These are phyloP conservation scores for Acropora yongei DNA, from an alignment of 64 coral and sea anemone species.

Conservation along the genomic window DNA sequence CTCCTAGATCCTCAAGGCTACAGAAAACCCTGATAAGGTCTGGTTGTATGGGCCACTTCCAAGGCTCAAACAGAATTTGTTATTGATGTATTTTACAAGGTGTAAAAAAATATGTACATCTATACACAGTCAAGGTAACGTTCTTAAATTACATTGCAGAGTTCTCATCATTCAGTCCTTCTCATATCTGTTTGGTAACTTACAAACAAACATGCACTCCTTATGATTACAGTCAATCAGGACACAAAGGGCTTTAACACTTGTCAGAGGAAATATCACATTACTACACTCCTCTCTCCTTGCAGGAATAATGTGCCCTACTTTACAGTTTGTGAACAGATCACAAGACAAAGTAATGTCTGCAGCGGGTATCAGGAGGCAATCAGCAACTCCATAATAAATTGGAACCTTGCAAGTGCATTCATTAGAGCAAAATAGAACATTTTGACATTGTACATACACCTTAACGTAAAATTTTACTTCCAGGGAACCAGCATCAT, in stretches of 20 bases:
- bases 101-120: too few species aligned
- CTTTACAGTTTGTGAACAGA: conserved; percentile 52
- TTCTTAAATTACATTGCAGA: too few species aligned
- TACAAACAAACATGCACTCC: conserved; percentile 58
- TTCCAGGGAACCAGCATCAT: conserved; percentile 44
- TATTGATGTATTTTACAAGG: too few species aligned
- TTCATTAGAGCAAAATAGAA: conserved; percentile 32
- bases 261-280: conserved; percentile 48
- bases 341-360: conserved; percentile 36
- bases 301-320: conserved; percentile 54
- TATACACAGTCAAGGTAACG: too few species aligned
- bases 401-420: conserved; percentile 55
- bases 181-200: conserved; percentile 65
- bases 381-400: conserved; percentile 74
- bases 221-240: conserved; percentile 38
- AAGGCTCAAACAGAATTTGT: too few species aligned
- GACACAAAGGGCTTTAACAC: conserved; percentile 35
- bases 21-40: too few species aligned
- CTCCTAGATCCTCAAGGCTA: too few species aligned
- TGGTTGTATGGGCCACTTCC: too few species aligned
- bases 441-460: conserved; percentile 48
- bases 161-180: conserved; percentile 47
- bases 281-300: conserved; percentile 21
- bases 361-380: conserved; percentile 8
- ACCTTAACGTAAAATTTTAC: conserved; percentile 66